Conservation (phyloP, 2,113 vertebrate genomes). For the Cynocephalus volans region DNA sequence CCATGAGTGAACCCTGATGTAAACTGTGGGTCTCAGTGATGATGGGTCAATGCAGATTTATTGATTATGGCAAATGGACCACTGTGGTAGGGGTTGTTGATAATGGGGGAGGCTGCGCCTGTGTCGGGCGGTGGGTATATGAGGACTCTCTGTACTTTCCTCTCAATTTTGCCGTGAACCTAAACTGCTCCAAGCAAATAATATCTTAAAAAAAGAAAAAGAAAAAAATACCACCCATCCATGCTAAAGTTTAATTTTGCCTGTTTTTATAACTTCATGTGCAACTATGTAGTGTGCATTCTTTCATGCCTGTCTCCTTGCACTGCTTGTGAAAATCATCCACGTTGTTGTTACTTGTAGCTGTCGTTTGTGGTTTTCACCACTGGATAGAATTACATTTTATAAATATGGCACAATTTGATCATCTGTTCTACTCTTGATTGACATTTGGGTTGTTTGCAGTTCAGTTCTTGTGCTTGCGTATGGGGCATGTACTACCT, state of each 20-base stretch:
- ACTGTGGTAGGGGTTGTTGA: background rate
- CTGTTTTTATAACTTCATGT: background rate
- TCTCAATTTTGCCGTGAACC: background rate
- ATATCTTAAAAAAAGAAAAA: background rate
- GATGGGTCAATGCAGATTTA: background rate
- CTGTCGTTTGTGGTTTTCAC: background rate
- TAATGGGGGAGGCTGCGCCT: background rate
- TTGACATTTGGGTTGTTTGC: background rate
- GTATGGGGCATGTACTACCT: too few relatives aligned
- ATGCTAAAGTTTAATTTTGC: background rate
- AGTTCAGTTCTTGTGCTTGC: background rate
- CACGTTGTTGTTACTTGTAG: background rate
- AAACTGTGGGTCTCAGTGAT: background rate
- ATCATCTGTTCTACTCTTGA: background rate
- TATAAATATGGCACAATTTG: background rate
- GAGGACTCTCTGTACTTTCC: background rate
- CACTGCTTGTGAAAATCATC: background rate
- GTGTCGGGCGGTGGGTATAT: background rate
- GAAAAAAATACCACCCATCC: background rate
- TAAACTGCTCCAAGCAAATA: background rate
- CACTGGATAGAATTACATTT: background rate
- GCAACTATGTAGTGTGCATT: background rate
- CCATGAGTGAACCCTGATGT: background rate
- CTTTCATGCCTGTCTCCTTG: background rate
- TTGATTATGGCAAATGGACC: background rate